Evolutionary conservation across 2,797 vertebrate genomes (phyloP).

Genomic region (Thalassophryne amazonica): DNA sequence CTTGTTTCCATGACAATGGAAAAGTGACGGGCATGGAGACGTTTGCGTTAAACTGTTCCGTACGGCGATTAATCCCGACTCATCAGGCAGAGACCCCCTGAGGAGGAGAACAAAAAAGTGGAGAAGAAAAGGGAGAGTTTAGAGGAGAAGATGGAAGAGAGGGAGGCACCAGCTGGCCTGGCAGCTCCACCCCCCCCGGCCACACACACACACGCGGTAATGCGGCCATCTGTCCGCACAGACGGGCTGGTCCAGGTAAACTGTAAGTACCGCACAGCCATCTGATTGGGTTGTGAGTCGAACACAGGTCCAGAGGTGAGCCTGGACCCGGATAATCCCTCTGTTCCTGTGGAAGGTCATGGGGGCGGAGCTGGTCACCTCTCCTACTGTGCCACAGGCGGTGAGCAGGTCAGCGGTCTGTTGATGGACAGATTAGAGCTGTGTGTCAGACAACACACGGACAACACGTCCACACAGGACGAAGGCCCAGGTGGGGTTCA

Average conservation of each 20-base stretch:
- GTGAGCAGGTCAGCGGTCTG: no score
- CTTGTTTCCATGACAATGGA: conserved; percentile 70
- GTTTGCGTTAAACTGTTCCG: conserved; percentile 66
- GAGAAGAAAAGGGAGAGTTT: conserved; percentile 32
- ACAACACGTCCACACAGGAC: no score
- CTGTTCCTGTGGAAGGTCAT: no score
- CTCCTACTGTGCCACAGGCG: no score
- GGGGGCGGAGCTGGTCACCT: no score
- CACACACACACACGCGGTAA: conserved; percentile 65
- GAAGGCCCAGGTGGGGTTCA: no score
- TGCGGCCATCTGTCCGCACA: conserved; percentile 72
- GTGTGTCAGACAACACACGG: no score
- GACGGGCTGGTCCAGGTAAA: conserved; percentile 33
- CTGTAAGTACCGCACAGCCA: conserved; percentile 37
- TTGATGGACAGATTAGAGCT: no score
- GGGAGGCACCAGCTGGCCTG: conserved; percentile 65
- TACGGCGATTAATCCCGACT: conserved; percentile 76
- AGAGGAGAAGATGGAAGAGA: conserved; percentile 25
- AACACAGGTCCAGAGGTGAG: conserved; percentile 41
- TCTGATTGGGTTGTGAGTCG: conserved; percentile 21
- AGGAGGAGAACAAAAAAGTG: conserved; percentile 39
- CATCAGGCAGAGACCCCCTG: conserved; percentile 75
- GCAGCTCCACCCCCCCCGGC: conserved; percentile 60
- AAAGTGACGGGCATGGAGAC: conserved; percentile 57
- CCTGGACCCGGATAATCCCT: no score